phyloP scores from a whole-genome alignment of 2,113 vertebrate genomes.

The Eira barbara region DNA sequence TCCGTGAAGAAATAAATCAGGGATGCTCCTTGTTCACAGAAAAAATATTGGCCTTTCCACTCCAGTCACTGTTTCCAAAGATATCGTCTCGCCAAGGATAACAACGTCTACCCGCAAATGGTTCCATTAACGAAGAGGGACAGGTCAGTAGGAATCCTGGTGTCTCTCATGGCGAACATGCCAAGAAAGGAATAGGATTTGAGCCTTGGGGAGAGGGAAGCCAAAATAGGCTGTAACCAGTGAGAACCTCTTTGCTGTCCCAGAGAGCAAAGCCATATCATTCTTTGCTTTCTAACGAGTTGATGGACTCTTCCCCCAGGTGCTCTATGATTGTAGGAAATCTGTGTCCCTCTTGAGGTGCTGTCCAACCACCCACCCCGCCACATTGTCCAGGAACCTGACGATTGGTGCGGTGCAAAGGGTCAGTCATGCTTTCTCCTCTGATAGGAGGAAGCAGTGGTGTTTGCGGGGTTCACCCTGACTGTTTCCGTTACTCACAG shows the following conservation, averaged over 20 bases:
- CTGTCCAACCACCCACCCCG: neutral
- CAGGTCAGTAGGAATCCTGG: neutral
- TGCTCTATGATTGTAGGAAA: neutral
- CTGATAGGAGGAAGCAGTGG: neutral
- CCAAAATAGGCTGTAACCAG: neutral
- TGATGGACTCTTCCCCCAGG: neutral
- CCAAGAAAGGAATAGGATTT: neutral
- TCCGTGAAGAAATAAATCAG: constrained; percentile 37
- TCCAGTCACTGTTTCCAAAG: neutral
- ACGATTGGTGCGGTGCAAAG: neutral
- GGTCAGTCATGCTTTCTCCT: neutral
- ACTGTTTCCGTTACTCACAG: neutral
- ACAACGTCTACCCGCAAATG: neutral
- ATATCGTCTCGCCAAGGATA: constrained; percentile 38
- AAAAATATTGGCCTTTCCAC: constrained; percentile 30
- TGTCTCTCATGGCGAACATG: neutral
- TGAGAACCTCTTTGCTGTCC: neutral
- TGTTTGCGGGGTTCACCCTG: neutral
- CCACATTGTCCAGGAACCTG: neutral
- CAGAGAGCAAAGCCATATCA: neutral
- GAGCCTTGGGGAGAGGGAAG: neutral
- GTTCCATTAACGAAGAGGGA: neutral
- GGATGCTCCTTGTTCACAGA: constrained; percentile 21
- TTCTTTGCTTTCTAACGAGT: neutral
- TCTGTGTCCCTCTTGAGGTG: neutral